A percentile compares a stretch with the other conserved stretches of the same genome.
Conservation (phyloP, 2,888 invertebrate genomes). For the Phortica okadai region DNA sequence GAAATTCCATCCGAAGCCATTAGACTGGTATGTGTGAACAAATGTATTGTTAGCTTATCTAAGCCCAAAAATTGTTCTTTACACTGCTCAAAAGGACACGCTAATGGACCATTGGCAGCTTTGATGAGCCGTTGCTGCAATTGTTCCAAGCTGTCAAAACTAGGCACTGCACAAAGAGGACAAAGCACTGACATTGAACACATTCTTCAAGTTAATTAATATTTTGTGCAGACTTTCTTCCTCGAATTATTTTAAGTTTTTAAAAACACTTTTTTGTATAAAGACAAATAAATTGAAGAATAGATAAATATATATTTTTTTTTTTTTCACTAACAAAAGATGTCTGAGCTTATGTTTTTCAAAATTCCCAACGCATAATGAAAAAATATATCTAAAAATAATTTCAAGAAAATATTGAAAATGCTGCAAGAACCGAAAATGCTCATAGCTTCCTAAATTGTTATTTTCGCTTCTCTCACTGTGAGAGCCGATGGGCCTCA, state of each 20-base stretch:
- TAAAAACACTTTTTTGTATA: conserved; percentile 32
- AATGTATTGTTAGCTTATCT: conserved; percentile 89
- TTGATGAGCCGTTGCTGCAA: conserved; percentile 84
- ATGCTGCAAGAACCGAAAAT: conserved; percentile 33
- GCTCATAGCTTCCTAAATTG: background rate
- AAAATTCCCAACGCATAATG: conserved; percentile 24
- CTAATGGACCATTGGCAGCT: conserved; percentile 85
- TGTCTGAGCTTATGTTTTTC: background rate
- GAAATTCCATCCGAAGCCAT: conserved; percentile 45
- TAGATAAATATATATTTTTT: conserved; percentile 39
- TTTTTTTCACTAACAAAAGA: background rate
- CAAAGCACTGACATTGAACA: conserved; percentile 82
- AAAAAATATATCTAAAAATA: conserved; percentile 62
- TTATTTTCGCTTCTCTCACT: background rate
- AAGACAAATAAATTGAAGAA: background rate
- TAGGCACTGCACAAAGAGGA: conserved; percentile 86
- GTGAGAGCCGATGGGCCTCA: background rate
- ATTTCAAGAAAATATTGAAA: conserved; percentile 59
- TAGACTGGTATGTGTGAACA: conserved; percentile 83
- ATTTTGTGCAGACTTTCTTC: conserved; percentile 26
- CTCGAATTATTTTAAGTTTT: conserved; percentile 34
- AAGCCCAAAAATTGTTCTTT: conserved; percentile 85
- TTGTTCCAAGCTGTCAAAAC: conserved; percentile 84
- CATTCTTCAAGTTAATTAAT: conserved; percentile 56
- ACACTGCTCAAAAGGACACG: conserved; percentile 84